Conservation (phyloP, 1,140 invertebrate species). For the Harlomillsia oculata region DNA sequence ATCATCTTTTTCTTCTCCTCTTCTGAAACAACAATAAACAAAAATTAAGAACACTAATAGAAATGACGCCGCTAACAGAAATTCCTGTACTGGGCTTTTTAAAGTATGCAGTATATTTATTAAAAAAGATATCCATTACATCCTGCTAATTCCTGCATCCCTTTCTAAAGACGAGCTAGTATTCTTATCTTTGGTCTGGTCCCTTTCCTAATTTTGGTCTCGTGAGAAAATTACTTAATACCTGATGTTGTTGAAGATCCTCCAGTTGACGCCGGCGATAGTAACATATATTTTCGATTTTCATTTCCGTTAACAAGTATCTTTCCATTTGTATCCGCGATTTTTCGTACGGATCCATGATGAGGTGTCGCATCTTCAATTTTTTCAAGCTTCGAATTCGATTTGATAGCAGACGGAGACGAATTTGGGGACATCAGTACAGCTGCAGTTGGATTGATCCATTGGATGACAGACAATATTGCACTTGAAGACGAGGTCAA, state of each 20-base stretch:
- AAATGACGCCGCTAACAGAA: neutral
- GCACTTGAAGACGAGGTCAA: conserved; percentile 3
- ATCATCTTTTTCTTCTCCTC: conserved; percentile 27
- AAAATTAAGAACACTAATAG: neutral
- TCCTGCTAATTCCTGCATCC: neutral
- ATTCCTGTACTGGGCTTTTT: neutral
- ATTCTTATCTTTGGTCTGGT: neutral
- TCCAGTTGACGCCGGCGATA: too few relatives aligned
- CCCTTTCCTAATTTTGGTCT: too few relatives aligned
- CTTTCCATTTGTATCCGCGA: too few relatives aligned
- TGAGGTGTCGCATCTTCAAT: too few relatives aligned
- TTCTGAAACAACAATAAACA: conserved; percentile 9
- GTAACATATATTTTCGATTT: too few relatives aligned
- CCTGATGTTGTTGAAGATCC: too few relatives aligned
- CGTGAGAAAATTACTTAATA: too few relatives aligned
- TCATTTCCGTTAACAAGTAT: too few relatives aligned
- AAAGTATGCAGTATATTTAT: neutral
- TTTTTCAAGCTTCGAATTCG: too few relatives aligned
- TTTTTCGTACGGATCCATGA: too few relatives aligned
- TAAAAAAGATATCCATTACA: neutral
- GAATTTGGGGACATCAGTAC: too few relatives aligned
- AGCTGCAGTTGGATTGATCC: conserved; percentile 10
- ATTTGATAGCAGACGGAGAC: too few relatives aligned
- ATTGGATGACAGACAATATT: conserved; percentile 12
- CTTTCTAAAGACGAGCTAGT: neutral